Evolutionary conservation across 53 echinoderm and acorn worm genomes (phyloP).

Genomic region (Henricia sp.): DNA sequence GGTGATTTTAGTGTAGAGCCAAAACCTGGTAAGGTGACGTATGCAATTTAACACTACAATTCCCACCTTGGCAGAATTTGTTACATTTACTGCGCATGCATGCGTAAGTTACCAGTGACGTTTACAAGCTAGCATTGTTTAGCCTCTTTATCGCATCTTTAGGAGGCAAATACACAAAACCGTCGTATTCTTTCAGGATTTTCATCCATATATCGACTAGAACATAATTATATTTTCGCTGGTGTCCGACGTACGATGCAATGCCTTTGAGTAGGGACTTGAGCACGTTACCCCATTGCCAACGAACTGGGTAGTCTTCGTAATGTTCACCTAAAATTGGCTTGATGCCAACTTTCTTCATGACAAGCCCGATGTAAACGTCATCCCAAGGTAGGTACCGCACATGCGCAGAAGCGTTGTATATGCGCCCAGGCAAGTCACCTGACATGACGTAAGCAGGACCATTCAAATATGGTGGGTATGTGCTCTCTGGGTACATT

Average conservation of each 20-base stretch:
- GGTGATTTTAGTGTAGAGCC: no score
- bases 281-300: neutral
- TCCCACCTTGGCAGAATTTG: no score
- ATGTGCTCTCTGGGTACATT: conserved; percentile 44
- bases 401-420: conserved; percentile 31
- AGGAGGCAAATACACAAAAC: neutral
- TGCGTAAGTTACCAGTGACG: neutral
- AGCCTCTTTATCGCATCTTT: neutral
- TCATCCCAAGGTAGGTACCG: conserved; percentile 61
- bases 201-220: neutral
- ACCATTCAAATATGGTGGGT: conserved; percentile 68
- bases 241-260: conserved; percentile 7
- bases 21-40: no score
- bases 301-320: neutral
- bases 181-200: neutral
- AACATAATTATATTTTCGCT: neutral
- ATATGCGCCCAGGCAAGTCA: conserved; percentile 56
- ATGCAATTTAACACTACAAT: no score
- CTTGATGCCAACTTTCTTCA: neutral
- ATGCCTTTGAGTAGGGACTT: neutral
- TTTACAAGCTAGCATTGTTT: neutral
- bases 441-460: conserved; percentile 68
- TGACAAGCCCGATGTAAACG: conserved; percentile 60
- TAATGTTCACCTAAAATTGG: neutral
- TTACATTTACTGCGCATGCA: no score